Evolutionary conservation across 2,113 vertebrate species (phyloP).

Genomic region (Picathartes gymnocephalus): DNA sequence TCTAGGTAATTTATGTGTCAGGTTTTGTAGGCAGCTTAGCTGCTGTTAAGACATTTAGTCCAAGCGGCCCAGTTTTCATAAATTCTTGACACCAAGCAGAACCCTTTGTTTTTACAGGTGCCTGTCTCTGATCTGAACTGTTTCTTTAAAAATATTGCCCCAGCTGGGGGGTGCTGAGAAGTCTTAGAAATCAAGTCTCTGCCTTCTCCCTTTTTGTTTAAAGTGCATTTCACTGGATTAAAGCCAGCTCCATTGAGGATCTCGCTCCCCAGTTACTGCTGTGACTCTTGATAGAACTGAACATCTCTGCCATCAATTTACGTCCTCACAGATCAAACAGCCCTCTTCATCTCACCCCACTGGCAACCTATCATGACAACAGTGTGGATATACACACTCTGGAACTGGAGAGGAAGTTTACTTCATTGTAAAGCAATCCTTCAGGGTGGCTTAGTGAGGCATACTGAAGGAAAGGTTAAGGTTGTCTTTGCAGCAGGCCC

Average conservation of each 20-base stretch:
- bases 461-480: background rate
- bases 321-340: slow-evolving; percentile 21
- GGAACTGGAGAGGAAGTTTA: background rate
- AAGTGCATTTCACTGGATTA: background rate
- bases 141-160: background rate
- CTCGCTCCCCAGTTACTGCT: background rate
- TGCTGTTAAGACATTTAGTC: slow-evolving; percentile 7
- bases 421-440: background rate
- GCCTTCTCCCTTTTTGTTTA: background rate
- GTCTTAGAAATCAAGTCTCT: background rate
- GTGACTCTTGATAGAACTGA: background rate
- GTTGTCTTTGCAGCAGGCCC: background rate
- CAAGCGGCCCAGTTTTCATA: slow-evolving; percentile 7
- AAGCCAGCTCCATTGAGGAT: background rate
- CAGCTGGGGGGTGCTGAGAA: background rate
- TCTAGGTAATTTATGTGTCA: background rate
- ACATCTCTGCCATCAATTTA: slow-evolving; percentile 24
- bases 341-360: slow-evolving; percentile 28
- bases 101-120: slow-evolving; percentile 42
- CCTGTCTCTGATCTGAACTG: background rate
- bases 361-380: slow-evolving; percentile 1
- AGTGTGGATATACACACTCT: background rate
- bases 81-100: background rate
- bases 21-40: slow-evolving; percentile 2
- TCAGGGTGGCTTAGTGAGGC: background rate